phyloP scores from a whole-genome alignment of 2,888 invertebrate species.

The Coenonympha glycerion region DNA sequence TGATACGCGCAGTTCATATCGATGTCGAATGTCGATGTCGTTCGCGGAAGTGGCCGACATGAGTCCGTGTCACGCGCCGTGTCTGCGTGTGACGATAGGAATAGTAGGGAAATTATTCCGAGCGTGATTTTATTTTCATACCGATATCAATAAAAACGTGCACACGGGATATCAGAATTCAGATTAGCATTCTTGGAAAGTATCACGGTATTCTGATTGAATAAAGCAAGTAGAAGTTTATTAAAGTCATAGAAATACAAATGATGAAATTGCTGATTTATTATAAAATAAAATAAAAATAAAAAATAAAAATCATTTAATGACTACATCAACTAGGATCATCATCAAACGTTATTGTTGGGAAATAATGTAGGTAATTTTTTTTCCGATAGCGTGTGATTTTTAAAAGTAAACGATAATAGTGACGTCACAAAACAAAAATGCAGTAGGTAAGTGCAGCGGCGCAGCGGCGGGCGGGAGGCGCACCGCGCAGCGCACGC shows the following conservation, averaged over 20 bases:
- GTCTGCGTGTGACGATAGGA: constrained; percentile 25
- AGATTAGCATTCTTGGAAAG: too few relatives aligned
- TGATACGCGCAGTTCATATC: constrained; percentile 47
- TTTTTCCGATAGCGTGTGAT: too few relatives aligned
- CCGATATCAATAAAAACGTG: neutral
- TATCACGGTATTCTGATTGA: neutral
- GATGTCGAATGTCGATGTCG: constrained; percentile 51
- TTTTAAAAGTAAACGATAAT: constrained; percentile 2
- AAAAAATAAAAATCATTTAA: too few relatives aligned
- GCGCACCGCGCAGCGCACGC: constrained; percentile 51
- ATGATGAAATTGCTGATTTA: too few relatives aligned
- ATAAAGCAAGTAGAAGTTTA: too few relatives aligned
- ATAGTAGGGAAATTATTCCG: constrained; percentile 9
- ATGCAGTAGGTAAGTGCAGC: constrained; percentile 67
- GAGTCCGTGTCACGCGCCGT: constrained; percentile 34
- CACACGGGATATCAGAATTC: neutral
- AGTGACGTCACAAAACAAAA: constrained; percentile 61
- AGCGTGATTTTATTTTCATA: neutral
- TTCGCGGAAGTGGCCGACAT: constrained; percentile 50
- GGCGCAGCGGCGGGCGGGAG: too few relatives aligned
- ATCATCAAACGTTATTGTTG: neutral
- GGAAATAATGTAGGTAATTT: neutral
- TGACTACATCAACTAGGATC: too few relatives aligned
- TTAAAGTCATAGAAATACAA: too few relatives aligned
- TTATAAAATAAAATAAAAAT: too few relatives aligned